Base-by-base conservation (phyloP, 1,140 invertebrate species). In the Ladona fulva region DNA sequence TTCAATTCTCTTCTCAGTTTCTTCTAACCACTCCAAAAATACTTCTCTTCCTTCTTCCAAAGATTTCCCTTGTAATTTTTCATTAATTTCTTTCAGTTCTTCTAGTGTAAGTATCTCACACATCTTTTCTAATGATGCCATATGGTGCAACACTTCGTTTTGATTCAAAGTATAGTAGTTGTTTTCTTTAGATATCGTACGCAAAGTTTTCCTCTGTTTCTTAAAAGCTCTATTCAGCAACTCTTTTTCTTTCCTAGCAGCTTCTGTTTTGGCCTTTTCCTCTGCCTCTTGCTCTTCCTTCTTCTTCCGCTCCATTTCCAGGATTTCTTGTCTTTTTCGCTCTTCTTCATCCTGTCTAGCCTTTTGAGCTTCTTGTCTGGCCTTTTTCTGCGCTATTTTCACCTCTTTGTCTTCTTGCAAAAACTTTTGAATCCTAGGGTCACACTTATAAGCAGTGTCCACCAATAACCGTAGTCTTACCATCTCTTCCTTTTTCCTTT, bases 401-500 rank as follows among this genome's bases (percentile, higher is more conserved):
- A 90, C 91, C 80, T 97, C 93, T 82, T 95, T 97, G 80, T 99
- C 97, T 75, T 98, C 95, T 82, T 97, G 94, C 83, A 95, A 97
- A 84, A 98, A 98, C 81, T 91, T 91, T 74, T 89, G 89, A 81
- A 99, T 95, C 80, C 97, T 88, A 0, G 97, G 97, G 88, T 99
- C 98, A 84, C 92, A 91, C 80, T 92, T 91, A 85, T 99, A 99
- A 0, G 96, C 95, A 84, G 95, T 90, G 83, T 99, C 97, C 5
- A 99, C 97, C 37, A 99, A 84, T 25, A 89, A 88, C 25, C 97
- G 87, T 82, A 99, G 95, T 80, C 97, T 88, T 0, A 91, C 86
- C 92, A 95, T 97, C 89, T 99, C 98, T 85, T 99, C 97, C 84
- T 99, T 99, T 86, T 98, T 98, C 81, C 93, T 89, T 82, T 97